Evolutionary conservation across 2,113 vertebrate genomes (phyloP).

Genomic region (Gasterosteus nipponicus): DNA sequence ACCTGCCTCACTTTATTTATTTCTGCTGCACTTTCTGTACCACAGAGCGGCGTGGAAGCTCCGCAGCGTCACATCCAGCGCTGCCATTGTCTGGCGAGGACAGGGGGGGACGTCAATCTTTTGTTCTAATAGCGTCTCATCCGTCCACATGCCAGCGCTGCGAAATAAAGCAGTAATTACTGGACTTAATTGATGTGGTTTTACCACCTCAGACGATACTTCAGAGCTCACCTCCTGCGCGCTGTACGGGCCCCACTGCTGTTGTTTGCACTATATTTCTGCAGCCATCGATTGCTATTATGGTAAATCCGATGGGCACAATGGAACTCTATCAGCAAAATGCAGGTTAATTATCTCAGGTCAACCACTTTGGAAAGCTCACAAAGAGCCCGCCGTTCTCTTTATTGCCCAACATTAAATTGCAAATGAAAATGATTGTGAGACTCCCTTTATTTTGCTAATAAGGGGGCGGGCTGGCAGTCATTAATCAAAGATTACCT

Average conservation of each 20-base stretch:
- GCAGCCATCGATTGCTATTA: constrained; percentile 80
- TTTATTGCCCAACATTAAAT: constrained; percentile 76
- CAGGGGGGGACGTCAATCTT: constrained; percentile 67
- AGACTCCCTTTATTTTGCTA: constrained; percentile 62
- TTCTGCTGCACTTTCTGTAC: not conserved
- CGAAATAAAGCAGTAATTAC: constrained; percentile 81
- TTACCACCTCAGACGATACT: constrained; percentile 72
- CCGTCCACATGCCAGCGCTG: constrained; percentile 69
- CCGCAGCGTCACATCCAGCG: constrained; percentile 19
- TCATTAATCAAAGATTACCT: constrained; percentile 29
- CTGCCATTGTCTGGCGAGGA: constrained; percentile 60
- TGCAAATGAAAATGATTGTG: constrained; percentile 72
- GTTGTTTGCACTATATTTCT: constrained; percentile 83
- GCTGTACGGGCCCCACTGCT: constrained; percentile 62
- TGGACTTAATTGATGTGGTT: constrained; percentile 82
- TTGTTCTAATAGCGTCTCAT: constrained; percentile 81
- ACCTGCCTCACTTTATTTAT: not conserved
- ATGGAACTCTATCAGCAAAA: constrained; percentile 85
- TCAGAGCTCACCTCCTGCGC: constrained; percentile 45
- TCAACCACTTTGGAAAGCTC: constrained; percentile 73
- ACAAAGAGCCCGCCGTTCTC: constrained; percentile 73
- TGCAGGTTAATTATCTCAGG: constrained; percentile 85
- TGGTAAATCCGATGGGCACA: constrained; percentile 84
- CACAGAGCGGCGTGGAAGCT: constrained; percentile 3
- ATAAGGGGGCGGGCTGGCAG: constrained; percentile 39